Base-by-base conservation (phyloP, 2,797 vertebrate species). In the Erpetoichthys calabaricus region DNA sequence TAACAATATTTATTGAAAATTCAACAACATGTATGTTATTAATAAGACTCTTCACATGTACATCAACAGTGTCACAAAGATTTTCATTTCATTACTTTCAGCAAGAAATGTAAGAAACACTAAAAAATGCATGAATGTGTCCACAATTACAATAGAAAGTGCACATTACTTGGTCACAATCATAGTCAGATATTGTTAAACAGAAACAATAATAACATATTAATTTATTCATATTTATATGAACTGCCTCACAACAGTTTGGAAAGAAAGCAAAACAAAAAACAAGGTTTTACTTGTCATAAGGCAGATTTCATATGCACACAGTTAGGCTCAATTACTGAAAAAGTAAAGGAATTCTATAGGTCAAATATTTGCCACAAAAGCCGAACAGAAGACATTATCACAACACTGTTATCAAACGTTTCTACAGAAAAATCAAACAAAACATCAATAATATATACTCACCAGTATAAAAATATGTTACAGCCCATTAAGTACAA, bases 51-150 rank as follows among this genome's bases (percentile, higher is more conserved):
- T 82, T 85, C 82, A 87, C 84, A 86, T 84, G 79, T 81, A 85
- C 85, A 89, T 84, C 83, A 86, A 88, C 85, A 86, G 85, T 89
- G 87, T 87, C 84, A 88, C 86, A 87, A 87, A 85, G 80, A 71
- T 75, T 77, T 72, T 79, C 73, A 69, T 68, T 77, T 78, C 81
- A 71, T 43, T 84, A 81, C 71, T 79, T 78, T 85, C 84, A 85
- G 80, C 81, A 86, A 86, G 82, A 80, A 69, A 60, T 45, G 58
- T 85, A 83, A 88, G 80, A 86, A 86, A 86, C 85, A 86, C 86
- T 82, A 85, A 80, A 76, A 80, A 82, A 85, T 86, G 84, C 82
- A 87, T 82, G 80, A 84, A 82, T 84, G 83, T 85, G 82, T 86
- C 80, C 84, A 88, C 80, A 85, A 80, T 81, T 86, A 87, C 85